Conservation (phyloP, 2,888 invertebrate genomes). For the Automeris io region DNA sequence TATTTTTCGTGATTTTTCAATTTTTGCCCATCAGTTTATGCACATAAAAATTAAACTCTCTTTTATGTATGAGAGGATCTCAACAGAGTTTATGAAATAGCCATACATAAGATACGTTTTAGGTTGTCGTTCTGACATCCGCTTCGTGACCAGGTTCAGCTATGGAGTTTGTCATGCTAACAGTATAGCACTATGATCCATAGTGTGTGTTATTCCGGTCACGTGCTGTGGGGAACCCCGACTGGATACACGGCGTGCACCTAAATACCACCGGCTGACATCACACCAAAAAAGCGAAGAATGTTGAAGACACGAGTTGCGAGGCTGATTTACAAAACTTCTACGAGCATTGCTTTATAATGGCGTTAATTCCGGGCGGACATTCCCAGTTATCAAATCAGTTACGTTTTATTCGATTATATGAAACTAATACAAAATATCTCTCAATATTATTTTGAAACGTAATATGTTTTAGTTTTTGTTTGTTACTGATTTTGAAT, state of each 20-base stretch:
- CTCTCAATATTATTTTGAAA: no score
- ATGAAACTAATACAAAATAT: no score
- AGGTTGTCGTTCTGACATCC: slow-evolving; percentile 33
- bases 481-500: no score
- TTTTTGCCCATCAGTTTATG: no score
- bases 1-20: no score
- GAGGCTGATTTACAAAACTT: neutral
- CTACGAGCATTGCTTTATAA: slow-evolving; percentile 1
- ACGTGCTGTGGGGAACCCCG: slow-evolving; percentile 56
- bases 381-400: no score
- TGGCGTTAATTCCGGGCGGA: no score
- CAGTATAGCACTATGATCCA: slow-evolving; percentile 24
- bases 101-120: no score
- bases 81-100: slow-evolving; percentile 7
- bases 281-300: slow-evolving; percentile 29
- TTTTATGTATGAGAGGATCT: slow-evolving; percentile 1
- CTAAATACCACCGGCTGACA: slow-evolving; percentile 54
- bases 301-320: slow-evolving; percentile 8
- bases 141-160: slow-evolving; percentile 26
- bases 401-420: no score
- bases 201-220: slow-evolving; percentile 33
- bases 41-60: slow-evolving; percentile 5
- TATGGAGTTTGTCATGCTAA: slow-evolving; percentile 21
- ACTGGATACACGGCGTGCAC: slow-evolving; percentile 42
- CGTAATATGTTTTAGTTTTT: no score